Evolutionary conservation across 2,888 invertebrate genomes (phyloP), one percentile per base, ranked within the genome.

Genomic region (Torymus tubicola): DNA sequence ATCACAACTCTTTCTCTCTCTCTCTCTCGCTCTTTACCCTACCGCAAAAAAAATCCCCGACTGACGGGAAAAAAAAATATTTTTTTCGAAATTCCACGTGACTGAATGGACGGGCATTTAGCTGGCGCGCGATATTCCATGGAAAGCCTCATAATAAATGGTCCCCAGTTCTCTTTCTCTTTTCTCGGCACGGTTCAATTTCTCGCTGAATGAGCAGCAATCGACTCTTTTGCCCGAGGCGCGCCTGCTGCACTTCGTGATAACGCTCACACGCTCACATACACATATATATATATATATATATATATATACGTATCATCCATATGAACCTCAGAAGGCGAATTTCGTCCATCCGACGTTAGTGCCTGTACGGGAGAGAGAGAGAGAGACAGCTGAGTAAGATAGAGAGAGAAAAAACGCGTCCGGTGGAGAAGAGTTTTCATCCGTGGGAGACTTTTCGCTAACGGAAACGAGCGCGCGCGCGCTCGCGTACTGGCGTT

Each of bases 161-260:
- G 53, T 42, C 42, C 8, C 1, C 42, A 8, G 5, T 8, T 31
- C 5, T 31, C 31, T 31, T 5, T 5, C 31, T 42, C 42, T 42
- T 8, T 42, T 8, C 65, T 18, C 24, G 42, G 16, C 21, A 12
- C 68, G 53, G 67, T 52, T 75, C 68, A 76, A 76, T 76, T 69
- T 76, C 69, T 42, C 61, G 63, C 68, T 69, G 76, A 70, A 76
- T 61, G 76, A 76, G 63, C 76, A 76, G 76, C 76, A 76, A 76
- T 76, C 69, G 55, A 76, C 55, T 76, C 69, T 76, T 76, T 69
- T 61, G 76, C 63, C 69, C 50, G 60, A 50, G 69, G 72, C 70
- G 53, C 42, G 42, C 42, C 8, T 42, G 42, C 42, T 42, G 42
- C 42, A 42, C 16, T 64, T 72, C 52, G 13, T 31, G 63, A 64